phyloP scores from a whole-genome alignment of 2,888 invertebrate genomes.

The Hermodice carunculata region DNA sequence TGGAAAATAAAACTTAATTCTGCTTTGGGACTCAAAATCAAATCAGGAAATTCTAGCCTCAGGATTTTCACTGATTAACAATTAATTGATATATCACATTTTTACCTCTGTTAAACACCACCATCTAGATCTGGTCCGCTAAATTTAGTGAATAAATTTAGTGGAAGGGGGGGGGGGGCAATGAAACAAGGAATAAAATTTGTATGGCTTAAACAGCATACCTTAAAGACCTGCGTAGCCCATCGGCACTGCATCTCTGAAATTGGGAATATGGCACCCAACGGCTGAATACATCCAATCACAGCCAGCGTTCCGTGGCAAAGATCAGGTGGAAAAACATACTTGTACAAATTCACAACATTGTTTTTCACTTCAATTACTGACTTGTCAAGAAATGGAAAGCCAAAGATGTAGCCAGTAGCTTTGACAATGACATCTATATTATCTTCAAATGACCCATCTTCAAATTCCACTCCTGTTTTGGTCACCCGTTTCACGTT shows the following conservation, averaged over 20 bases:
- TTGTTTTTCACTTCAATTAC: conserved; percentile 54
- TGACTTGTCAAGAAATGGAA: conserved; percentile 67
- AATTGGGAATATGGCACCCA: conserved; percentile 71
- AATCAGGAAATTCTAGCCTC: too few relatives aligned
- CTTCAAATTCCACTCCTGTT: conserved; percentile 57
- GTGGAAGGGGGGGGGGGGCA: too few relatives aligned
- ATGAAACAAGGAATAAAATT: too few relatives aligned
- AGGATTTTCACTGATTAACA: too few relatives aligned
- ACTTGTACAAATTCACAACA: conserved; percentile 66
- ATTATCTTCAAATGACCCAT: conserved; percentile 56
- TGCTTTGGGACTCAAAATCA: too few relatives aligned
- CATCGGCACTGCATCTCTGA: conserved; percentile 71
- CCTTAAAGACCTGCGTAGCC: conserved; percentile 67
- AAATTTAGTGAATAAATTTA: too few relatives aligned
- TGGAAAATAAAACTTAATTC: too few relatives aligned
- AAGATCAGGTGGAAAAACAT: conserved; percentile 67
- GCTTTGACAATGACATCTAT: conserved; percentile 66
- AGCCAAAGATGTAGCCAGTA: conserved; percentile 68
- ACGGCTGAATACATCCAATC: conserved; percentile 70
- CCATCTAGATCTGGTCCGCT: too few relatives aligned
- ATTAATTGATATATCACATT: too few relatives aligned
- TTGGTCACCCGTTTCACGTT: conserved; percentile 54
- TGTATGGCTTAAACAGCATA: too few relatives aligned
- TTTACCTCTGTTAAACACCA: too few relatives aligned
- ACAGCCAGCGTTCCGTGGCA: conserved; percentile 67